Base-by-base conservation (phyloP, 23 tunicate species). In the Phallusia fumigata region DNA sequence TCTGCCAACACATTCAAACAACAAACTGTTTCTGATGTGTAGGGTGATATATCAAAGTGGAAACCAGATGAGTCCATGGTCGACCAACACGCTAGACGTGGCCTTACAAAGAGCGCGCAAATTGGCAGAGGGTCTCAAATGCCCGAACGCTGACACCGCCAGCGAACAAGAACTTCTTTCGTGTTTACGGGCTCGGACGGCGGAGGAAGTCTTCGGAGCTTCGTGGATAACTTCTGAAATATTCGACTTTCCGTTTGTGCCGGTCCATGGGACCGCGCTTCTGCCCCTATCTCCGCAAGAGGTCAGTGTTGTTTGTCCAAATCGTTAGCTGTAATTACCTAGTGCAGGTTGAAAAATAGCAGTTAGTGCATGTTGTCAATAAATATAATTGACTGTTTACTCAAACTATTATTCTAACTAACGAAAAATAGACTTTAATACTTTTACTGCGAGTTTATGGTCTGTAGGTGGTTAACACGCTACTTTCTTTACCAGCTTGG, bases 191-290 rank as follows among this genome's bases (percentile, higher is more conserved):
- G 15, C 65, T 2, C 53, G 82, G 36, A 33, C 84, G 0, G 87
- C 90, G 19, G 36, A 65, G 28, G 95, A 90, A 0, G 49, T 88
- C 10, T 88, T 83, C 75, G 53, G 65, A 26, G 80, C 65, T 32
- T 83, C 92, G 13, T 88, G 92, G 92, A 52, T 88, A 12, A 83
- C 87, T 10, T 8, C 86, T 35, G 92, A 90, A 35, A 86, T 86
- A 13, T 90, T 90, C 80, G 95, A 90, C 30, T 90, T 90, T 77
- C 87, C 95, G 0, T 90, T 90, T 77, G 95, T 90, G 35, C 95
- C 95, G 0, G 90, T 90, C 33, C 64, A 76, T 34, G 90, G 95
- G 33, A 86, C 89, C 15, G 31, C 40, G 30, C 80, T 80, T 77
- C 52, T 90, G 21, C 95, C 95, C 10, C 78, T 80, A 52, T 75